A percentile compares a stretch with the other conserved stretches of the same genome.
These are phyloP conservation scores for Chondrosia reniformis DNA, from an alignment of 37 sponge, comb jelly and placozoan species.

Conservation along the genomic window DNA sequence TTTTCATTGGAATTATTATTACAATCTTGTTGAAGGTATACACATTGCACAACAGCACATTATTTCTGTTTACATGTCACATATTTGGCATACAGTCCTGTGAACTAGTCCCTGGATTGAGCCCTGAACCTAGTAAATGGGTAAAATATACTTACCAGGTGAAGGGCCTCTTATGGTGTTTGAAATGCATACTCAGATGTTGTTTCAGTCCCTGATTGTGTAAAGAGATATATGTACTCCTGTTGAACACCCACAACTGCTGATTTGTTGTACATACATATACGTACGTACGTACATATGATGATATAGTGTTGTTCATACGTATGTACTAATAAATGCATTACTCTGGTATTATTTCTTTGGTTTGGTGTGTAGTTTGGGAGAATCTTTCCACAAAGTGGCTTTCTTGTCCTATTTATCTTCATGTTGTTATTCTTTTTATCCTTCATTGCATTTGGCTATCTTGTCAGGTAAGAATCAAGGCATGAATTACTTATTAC, in stretches of 20 bases:
- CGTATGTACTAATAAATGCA: background rate
- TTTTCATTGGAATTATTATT: conserved; percentile 43
- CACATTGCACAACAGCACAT: background rate
- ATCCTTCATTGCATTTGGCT: conserved; percentile 58
- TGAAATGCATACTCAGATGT: too few species aligned
- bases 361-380: background rate
- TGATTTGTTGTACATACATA: background rate
- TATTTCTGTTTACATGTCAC: too few species aligned
- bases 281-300: conserved; percentile 9
- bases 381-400: conserved; percentile 41
- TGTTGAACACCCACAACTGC: too few species aligned
- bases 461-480: conserved; percentile 53
- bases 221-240: too few species aligned
- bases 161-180: too few species aligned
- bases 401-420: conserved; percentile 47
- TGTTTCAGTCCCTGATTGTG: too few species aligned
- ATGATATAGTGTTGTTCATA: background rate
- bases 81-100: too few species aligned
- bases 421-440: conserved; percentile 43
- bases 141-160: too few species aligned
- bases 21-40: conserved; percentile 35
- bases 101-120: too few species aligned
- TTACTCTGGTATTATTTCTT: background rate
- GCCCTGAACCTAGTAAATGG: too few species aligned
- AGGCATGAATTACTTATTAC: too few species aligned